Conservation (phyloP, 1,140 invertebrate species). For the Temnothorax longispinosus region DNA sequence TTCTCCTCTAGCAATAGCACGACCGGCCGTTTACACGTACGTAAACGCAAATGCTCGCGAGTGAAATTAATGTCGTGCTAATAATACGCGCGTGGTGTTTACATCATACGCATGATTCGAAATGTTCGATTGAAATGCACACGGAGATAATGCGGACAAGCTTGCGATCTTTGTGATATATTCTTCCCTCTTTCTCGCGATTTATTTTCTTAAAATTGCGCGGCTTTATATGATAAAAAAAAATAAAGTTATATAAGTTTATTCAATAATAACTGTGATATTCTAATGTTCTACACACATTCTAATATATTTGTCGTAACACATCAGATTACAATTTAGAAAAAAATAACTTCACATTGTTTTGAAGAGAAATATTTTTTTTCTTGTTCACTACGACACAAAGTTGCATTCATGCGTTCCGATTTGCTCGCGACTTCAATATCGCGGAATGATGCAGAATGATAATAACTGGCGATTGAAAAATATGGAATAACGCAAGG, state of each 20-base stretch:
- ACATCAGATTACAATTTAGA: not conserved
- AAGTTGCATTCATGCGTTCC: not conserved
- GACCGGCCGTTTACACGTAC: slow-evolving; percentile 59
- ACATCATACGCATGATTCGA: slow-evolving; percentile 49
- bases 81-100: slow-evolving; percentile 53
- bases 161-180: not conserved
- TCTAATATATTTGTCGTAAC: not conserved
- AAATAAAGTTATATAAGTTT: too few species aligned
- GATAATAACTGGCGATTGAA: not conserved
- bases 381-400: not conserved
- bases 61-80: slow-evolving; percentile 68
- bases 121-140: slow-evolving; percentile 53
- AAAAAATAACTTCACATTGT: not conserved
- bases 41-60: slow-evolving; percentile 68
- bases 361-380: not conserved
- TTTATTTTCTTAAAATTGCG: too few species aligned
- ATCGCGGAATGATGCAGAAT: not conserved
- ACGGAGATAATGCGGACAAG: not conserved
- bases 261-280: not conserved
- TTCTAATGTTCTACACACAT: not conserved
- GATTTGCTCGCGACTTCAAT: not conserved
- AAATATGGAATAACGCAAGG: slow-evolving; percentile 35
- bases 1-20: slow-evolving; percentile 64
- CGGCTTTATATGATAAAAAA: too few species aligned
- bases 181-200: not conserved